Base-by-base conservation (phyloP, 1,140 invertebrate genomes). In the Drosophila neocordata region DNA sequence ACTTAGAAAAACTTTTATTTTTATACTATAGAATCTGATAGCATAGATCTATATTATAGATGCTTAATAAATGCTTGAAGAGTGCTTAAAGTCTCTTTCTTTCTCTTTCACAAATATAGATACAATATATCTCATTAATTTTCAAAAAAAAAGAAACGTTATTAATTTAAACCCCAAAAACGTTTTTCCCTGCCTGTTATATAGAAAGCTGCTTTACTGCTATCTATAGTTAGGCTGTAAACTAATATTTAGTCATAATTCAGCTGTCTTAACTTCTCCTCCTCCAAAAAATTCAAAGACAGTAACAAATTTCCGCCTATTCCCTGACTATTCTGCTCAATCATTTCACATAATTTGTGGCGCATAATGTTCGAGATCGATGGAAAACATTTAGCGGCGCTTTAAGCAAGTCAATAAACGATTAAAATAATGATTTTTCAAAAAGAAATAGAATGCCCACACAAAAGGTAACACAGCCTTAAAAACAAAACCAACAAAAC, bases 381-480 rank as follows among this genome's bases (percentile, higher is more conserved):
- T 34, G 60, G 59, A 62, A 70, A 72, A 69, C 71, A 79, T 83
- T 79, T 77, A 77, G 75, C 81, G 75, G 70, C 66, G 84, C 76
- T 72, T 83, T 89, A 89, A 87, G 89, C 87, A 89, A 89, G 87
- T 89, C 87, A 89, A 89, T 90, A 89, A 82, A 89, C 87, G 87
- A 89, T 89, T 89, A 83, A 89, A 89, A 82, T 79, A 87, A 87
- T 87, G 83, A 88, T 88, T 83, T 81, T 81, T 72, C 20, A 15
- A 63, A 44, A 56, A 52, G 61, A 78, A 73, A 76, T 56, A 51
- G 22, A 64, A 60, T 48, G 72, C 79, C 74, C 72, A 81, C 79
- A 81, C 64, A 75, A 64, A 71, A 69, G 69, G 57, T 62, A 61
- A 70, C 68, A 56, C 69, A 38, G 38, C 58, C 52, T 38, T 18